Percentiles rank a stretch among this genome's conserved stretches.
Evolutionary conservation across 1,140 invertebrate genomes (phyloP).

Genomic region (Lordiphosa collinella): DNA sequence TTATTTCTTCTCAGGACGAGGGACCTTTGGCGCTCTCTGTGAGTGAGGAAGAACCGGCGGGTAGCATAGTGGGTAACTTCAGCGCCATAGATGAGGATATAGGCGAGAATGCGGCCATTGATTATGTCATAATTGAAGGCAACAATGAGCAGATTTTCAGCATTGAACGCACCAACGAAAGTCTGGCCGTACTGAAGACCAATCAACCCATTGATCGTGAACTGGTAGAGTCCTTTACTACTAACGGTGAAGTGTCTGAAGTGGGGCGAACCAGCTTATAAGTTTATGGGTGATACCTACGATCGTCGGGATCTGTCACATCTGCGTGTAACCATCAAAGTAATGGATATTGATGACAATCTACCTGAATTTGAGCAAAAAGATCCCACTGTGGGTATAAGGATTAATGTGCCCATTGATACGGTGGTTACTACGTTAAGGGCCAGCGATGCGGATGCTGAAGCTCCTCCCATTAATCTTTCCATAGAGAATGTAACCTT

Average conservation of each 20-base stretch:
- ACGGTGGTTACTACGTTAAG: constrained; percentile 85
- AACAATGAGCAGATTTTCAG: constrained; percentile 86
- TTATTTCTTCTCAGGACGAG: constrained; percentile 81
- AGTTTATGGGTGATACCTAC: constrained; percentile 69
- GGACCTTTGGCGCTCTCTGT: constrained; percentile 84
- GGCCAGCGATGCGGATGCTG: constrained; percentile 85
- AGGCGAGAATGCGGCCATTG: constrained; percentile 87
- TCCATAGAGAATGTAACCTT: constrained; percentile 84
- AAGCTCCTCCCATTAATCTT: constrained; percentile 84
- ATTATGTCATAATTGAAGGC: constrained; percentile 87
- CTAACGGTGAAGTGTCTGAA: constrained; percentile 86
- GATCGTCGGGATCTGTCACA: constrained; percentile 85
- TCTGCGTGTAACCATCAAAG: constrained; percentile 84
- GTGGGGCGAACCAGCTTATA: constrained; percentile 76
- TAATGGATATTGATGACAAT: constrained; percentile 89
- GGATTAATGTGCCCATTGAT: constrained; percentile 88
- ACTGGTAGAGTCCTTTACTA: constrained; percentile 81
- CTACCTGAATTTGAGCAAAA: constrained; percentile 84
- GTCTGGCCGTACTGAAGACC: constrained; percentile 83
- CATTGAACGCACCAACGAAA: constrained; percentile 84
- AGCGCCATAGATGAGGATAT: constrained; percentile 87
- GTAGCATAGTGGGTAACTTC: constrained; percentile 84
- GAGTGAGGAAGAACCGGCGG: constrained; percentile 84
- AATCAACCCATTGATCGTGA: constrained; percentile 86
- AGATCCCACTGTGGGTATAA: constrained; percentile 86